phyloP scores from a whole-genome alignment of 1,140 invertebrate species.

The Pectinophora gossypiella region DNA sequence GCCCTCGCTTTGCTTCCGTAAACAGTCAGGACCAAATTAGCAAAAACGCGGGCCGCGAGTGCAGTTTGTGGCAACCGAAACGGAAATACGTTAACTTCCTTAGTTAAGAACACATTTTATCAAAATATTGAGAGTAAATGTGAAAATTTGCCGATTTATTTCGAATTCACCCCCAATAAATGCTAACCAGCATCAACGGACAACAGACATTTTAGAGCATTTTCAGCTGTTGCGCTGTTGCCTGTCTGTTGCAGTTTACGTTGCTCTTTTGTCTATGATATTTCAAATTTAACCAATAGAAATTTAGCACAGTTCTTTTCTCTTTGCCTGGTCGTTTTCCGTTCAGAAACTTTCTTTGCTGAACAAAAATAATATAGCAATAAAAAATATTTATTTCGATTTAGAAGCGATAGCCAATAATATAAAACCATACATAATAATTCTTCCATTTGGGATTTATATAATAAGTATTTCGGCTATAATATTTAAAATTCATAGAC shows the following conservation, averaged over 20 bases:
- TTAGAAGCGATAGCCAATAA: too few relatives aligned
- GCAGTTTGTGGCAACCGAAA: constrained; percentile 33
- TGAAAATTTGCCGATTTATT: constrained; percentile 27
- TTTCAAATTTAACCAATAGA: constrained; percentile 59
- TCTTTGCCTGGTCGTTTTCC: background rate
- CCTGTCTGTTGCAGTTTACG: constrained; percentile 65
- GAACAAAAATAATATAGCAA: too few relatives aligned
- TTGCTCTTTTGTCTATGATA: constrained; percentile 51
- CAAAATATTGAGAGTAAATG: constrained; percentile 37
- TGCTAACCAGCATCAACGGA: constrained; percentile 60
- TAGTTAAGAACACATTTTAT: constrained; percentile 48
- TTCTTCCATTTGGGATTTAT: too few relatives aligned
- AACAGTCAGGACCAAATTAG: constrained; percentile 43
- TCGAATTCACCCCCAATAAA: constrained; percentile 54
- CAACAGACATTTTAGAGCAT: constrained; percentile 60
- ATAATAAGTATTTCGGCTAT: too few relatives aligned
- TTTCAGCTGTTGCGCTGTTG: constrained; percentile 73
- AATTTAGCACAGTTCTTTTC: background rate
- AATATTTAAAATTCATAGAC: too few relatives aligned
- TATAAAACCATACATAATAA: too few relatives aligned
- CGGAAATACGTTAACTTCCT: constrained; percentile 27
- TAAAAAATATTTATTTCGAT: too few relatives aligned
- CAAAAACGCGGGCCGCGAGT: constrained; percentile 25
- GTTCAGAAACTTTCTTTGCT: background rate
- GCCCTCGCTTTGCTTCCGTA: constrained; percentile 46